A percentile compares a stretch with the other conserved stretches of the same genome.
Conservation (phyloP, 92 coral and sea anemone genomes). For the Scolanthus callimorphus region DNA sequence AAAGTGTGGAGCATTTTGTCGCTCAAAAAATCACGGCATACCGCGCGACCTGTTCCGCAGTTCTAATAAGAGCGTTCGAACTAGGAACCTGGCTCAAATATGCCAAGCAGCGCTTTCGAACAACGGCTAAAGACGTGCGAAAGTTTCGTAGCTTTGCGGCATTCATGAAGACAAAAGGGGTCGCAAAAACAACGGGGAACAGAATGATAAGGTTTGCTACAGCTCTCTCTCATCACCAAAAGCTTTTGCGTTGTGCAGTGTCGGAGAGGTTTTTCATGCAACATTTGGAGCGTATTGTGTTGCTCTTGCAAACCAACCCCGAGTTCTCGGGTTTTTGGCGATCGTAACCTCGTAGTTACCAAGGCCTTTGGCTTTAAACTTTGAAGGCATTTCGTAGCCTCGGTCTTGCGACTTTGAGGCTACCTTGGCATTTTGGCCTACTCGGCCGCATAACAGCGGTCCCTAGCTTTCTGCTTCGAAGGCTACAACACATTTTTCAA, state of each 20-base stretch:
- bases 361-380: neutral
- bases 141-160: constrained; percentile 5
- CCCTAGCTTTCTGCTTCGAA: too few species aligned
- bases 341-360: neutral
- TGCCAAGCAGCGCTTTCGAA: constrained; percentile 16
- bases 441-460: too few species aligned
- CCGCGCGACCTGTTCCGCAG: constrained; percentile 1
- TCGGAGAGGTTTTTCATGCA: constrained; percentile 10
- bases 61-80: constrained; percentile 15
- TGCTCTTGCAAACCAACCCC: constrained; percentile 2
- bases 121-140: constrained; percentile 7
- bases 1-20: neutral
- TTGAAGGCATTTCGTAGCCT: neutral
- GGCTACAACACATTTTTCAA: too few species aligned
- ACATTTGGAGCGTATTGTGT: constrained; percentile 7
- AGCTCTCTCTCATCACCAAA: constrained; percentile 1
- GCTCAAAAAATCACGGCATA: constrained; percentile 1
- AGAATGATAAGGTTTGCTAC: constrained; percentile 12
- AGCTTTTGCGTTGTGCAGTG: constrained; percentile 12
- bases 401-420: neutral
- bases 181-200: constrained; percentile 21
- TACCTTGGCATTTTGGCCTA: too few species aligned
- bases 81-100: constrained; percentile 14
- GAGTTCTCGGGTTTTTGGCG: constrained; percentile 3
- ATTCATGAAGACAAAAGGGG: constrained; percentile 14